These are phyloP conservation scores for Labeo rohita DNA, from an alignment of 2,113 vertebrate species.

Conservation along the genomic window DNA sequence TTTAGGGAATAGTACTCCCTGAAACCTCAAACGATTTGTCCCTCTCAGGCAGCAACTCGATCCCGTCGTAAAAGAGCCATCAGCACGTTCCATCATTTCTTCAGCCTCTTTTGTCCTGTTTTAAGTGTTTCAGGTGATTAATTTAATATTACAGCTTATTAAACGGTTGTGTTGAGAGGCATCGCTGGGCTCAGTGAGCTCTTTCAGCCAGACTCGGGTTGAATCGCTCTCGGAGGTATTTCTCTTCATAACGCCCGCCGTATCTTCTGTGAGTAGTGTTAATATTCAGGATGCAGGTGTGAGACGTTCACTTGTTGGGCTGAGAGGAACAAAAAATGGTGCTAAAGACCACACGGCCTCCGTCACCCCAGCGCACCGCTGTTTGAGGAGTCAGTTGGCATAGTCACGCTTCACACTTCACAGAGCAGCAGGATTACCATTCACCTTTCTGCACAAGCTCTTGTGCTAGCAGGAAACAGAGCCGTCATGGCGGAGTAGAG, in stretches of 20 bases:
- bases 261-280: background rate
- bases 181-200: background rate
- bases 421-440: conserved; percentile 18
- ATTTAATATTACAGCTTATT: conserved; percentile 38
- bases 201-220: background rate
- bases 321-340: background rate
- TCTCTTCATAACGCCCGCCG: conserved; percentile 1
- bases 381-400: conserved; percentile 8
- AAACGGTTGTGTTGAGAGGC: conserved; percentile 2
- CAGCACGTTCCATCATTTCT: conserved; percentile 12
- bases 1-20: conserved; percentile 19
- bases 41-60: conserved; percentile 21
- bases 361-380: background rate
- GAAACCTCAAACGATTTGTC: conserved; percentile 15
- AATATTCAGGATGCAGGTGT: conserved; percentile 22
- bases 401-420: conserved; percentile 3
- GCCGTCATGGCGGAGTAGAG: background rate
- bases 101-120: conserved; percentile 40
- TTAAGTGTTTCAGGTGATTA: conserved; percentile 40
- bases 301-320: conserved; percentile 2
- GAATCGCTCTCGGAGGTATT: conserved; percentile 19
- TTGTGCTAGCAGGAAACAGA: conserved; percentile 19
- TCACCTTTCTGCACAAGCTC: conserved; percentile 19
- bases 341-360: background rate
- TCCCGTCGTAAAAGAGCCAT: conserved; percentile 45